phyloP scores from a whole-genome alignment of 1,140 invertebrate genomes.

The Spodoptera litura region DNA sequence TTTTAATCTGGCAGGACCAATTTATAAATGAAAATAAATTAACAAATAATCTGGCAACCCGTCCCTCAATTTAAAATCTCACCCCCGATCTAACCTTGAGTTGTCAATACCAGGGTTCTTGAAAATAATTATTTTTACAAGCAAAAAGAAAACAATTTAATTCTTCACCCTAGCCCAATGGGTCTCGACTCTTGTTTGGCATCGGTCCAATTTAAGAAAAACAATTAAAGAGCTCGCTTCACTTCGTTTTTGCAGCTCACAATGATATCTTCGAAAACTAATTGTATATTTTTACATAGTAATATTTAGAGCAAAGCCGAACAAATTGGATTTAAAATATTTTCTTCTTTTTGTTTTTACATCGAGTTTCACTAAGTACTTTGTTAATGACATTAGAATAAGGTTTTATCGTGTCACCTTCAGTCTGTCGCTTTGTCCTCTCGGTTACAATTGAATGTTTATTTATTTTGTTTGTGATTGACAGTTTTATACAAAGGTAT shows the following conservation, averaged over 20 bases:
- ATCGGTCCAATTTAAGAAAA: slow-evolving; percentile 41
- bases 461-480: neutral
- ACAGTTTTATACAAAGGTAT: too few species aligned
- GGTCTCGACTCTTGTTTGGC: slow-evolving; percentile 24
- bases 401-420: slow-evolving; percentile 4
- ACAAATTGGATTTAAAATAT: slow-evolving; percentile 35
- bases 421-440: neutral
- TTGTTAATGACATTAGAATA: slow-evolving; percentile 26
- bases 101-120: slow-evolving; percentile 20
- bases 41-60: slow-evolving; percentile 11
- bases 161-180: slow-evolving; percentile 3
- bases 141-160: slow-evolving; percentile 36
- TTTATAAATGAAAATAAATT: slow-evolving; percentile 1
- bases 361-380: slow-evolving; percentile 23
- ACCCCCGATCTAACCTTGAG: slow-evolving; percentile 25
- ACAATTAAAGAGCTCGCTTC: slow-evolving; percentile 35
- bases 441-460: neutral
- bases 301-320: slow-evolving; percentile 40
- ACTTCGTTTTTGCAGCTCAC: slow-evolving; percentile 29
- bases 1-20: neutral
- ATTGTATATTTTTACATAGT: slow-evolving; percentile 49
- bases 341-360: slow-evolving; percentile 16
- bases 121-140: slow-evolving; percentile 24
- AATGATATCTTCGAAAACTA: slow-evolving; percentile 47
- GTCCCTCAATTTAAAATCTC: slow-evolving; percentile 4